These are phyloP conservation scores for Neoascia interrupta DNA, from an alignment of 2,888 invertebrate species.

Conservation along the genomic window DNA sequence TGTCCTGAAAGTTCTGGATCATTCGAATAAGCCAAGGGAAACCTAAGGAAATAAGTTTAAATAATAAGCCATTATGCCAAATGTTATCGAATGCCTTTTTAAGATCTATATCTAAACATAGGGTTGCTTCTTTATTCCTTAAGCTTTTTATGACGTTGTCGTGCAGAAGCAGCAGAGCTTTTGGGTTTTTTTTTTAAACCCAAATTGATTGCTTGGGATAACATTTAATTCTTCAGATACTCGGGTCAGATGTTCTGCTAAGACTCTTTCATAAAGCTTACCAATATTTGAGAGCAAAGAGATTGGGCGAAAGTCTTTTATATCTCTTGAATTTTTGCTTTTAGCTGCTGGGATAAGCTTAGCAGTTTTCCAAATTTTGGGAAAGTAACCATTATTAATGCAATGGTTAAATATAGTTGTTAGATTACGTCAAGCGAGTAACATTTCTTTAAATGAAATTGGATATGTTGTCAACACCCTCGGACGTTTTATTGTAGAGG, in stretches of 20 bases:
- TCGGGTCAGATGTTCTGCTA: background rate
- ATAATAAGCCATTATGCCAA: too few species aligned
- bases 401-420: background rate
- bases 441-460: slow-evolving; percentile 7
- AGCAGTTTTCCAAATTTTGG: too few species aligned
- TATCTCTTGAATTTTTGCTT: background rate
- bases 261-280: too few species aligned
- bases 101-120: too few species aligned
- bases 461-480: slow-evolving; percentile 1
- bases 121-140: background rate
- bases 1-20: too few species aligned
- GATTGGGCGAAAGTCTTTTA: slow-evolving; percentile 5
- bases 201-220: too few species aligned
- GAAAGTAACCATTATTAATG: too few species aligned
- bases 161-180: too few species aligned
- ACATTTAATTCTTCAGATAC: background rate
- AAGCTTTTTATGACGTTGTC: background rate
- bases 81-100: too few species aligned
- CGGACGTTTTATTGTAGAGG: slow-evolving; percentile 1
- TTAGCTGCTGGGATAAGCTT: background rate
- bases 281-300: background rate
- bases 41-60: too few species aligned
- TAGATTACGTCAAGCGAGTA: background rate
- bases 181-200: too few species aligned
- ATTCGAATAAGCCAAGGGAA: too few species aligned